phyloP scores from a whole-genome alignment of 2,888 invertebrate species.

The Coelopa pilipes region DNA sequence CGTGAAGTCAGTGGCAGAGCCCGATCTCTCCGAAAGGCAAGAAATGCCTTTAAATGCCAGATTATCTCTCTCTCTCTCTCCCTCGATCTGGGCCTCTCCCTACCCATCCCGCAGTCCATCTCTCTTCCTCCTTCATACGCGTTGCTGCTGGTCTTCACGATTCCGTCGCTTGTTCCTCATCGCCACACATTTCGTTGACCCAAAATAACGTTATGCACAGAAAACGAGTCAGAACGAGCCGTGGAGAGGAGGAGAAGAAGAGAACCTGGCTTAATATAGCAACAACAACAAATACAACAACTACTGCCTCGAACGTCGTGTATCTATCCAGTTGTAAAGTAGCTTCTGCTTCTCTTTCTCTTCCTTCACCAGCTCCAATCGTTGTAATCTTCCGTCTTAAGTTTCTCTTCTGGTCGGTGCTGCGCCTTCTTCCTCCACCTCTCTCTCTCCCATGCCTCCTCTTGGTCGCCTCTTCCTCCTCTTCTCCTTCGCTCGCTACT shows the following conservation, averaged over 20 bases:
- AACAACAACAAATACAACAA: neutral
- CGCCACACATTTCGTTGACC: conserved; percentile 16
- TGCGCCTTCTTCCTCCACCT: neutral
- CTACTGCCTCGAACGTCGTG: too few species aligned
- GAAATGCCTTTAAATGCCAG: conserved; percentile 14
- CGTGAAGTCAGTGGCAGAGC: neutral
- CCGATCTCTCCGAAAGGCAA: neutral
- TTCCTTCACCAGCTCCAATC: neutral
- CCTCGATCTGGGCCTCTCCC: too few species aligned
- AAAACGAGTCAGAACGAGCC: neutral
- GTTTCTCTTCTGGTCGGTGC: neutral
- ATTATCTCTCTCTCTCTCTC: neutral
- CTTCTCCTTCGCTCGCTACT: neutral
- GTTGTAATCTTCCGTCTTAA: neutral
- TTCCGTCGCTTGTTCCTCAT: neutral
- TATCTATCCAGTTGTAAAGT: neutral
- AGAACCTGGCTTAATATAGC: neutral
- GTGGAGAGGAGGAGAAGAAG: neutral
- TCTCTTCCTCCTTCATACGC: neutral
- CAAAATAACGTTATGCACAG: conserved; percentile 11
- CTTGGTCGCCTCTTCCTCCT: neutral
- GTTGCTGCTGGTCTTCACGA: neutral
- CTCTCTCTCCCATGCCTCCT: too few species aligned
- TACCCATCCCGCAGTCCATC: too few species aligned
- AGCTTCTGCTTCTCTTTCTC: neutral